Evolutionary conservation across 2,888 invertebrate genomes (phyloP).

Genomic region (Acholoe squamosa): DNA sequence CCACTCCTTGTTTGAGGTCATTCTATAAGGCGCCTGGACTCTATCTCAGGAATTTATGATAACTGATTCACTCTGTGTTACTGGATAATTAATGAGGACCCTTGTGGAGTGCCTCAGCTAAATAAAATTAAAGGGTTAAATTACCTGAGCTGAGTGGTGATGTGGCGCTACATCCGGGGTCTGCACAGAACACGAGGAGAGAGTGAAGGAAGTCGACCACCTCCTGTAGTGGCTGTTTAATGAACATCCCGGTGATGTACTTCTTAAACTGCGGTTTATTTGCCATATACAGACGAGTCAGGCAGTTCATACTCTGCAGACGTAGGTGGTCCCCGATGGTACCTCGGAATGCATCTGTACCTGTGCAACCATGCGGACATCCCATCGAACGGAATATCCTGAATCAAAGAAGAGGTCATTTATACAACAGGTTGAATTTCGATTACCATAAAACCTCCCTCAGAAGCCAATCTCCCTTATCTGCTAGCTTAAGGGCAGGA

Average conservation of each 20-base stretch:
- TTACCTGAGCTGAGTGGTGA: constrained; percentile 64
- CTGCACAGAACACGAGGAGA: constrained; percentile 96
- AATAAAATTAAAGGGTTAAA: too few species aligned
- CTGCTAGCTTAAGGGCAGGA: too few species aligned
- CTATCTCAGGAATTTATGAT: too few species aligned
- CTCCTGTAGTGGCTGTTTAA: constrained; percentile 89
- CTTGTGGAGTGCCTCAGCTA: too few species aligned
- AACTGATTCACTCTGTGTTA: too few species aligned
- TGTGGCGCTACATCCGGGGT: constrained; percentile 85
- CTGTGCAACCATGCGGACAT: constrained; percentile 97
- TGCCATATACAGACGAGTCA: constrained; percentile 90
- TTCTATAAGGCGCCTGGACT: too few species aligned
- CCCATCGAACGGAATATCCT: constrained; percentile 95
- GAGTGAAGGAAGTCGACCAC: constrained; percentile 97
- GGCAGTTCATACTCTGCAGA: constrained; percentile 91
- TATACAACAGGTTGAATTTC: too few species aligned
- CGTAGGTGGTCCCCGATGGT: constrained; percentile 86
- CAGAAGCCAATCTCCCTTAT: too few species aligned
- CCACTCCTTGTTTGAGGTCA: too few species aligned
- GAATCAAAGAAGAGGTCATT: too few species aligned
- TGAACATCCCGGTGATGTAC: constrained; percentile 89
- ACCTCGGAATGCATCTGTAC: constrained; percentile 87
- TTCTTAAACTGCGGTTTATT: constrained; percentile 87
- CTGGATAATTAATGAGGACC: too few species aligned
- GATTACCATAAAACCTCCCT: too few species aligned